Evolutionary conservation across 2,888 invertebrate genomes (phyloP).

Genomic region (Silvanus unidentatus): DNA sequence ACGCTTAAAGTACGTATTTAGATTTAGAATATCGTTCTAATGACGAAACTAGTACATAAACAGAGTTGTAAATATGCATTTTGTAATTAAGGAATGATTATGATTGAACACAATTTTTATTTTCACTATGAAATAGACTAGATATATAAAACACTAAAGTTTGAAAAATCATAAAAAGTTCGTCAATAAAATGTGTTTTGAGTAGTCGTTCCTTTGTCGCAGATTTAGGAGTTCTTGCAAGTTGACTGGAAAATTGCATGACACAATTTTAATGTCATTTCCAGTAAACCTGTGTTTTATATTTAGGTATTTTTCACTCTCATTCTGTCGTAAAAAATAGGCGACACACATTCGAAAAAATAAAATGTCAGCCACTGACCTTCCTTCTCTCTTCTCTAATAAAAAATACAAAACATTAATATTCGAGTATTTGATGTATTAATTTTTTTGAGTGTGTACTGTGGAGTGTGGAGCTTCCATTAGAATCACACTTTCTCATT

Average conservation of each 20-base stretch:
- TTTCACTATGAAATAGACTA: too few species aligned
- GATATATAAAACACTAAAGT: too few species aligned
- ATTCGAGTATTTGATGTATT: too few species aligned
- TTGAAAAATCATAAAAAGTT: too few species aligned
- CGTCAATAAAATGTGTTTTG: neutral
- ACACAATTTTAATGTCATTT: conserved; percentile 14
- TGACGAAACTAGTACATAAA: too few species aligned
- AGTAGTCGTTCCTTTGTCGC: neutral
- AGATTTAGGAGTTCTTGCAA: conserved; percentile 13
- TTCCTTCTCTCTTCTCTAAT: conserved; percentile 22
- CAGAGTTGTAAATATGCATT: too few species aligned
- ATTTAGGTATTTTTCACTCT: conserved; percentile 1
- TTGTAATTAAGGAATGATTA: too few species aligned
- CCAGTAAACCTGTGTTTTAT: conserved; percentile 24
- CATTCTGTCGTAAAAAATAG: conserved; percentile 1
- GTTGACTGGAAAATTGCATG: conserved; percentile 25
- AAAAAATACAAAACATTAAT: conserved; percentile 9
- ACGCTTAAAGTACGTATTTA: too few species aligned
- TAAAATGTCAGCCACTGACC: conserved; percentile 36
- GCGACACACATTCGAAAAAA: conserved; percentile 27
- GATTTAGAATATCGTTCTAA: too few species aligned
- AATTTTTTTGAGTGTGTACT: too few species aligned
- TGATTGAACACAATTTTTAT: too few species aligned
- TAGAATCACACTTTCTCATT: conserved; percentile 16
- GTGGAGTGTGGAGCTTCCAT: conserved; percentile 18